Base-by-base conservation (phyloP, 2,888 invertebrate genomes). In the Acleris holmiana region DNA sequence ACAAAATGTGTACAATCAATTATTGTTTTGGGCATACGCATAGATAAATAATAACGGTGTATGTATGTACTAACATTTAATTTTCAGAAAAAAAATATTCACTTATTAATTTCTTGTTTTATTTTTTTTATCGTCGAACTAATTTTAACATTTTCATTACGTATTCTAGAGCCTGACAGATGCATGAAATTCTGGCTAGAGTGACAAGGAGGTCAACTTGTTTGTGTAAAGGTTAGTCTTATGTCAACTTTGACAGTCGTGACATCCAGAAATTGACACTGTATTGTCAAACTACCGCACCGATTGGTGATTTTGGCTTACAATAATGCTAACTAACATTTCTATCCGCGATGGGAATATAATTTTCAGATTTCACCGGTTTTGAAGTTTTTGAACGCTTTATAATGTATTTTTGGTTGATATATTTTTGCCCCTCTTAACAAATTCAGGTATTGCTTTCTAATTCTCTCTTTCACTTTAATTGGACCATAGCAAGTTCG, bases 91-190 rank as follows among this genome's bases (percentile, higher is more conserved):
- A 17, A 35, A 56, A 8, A 18, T 7, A 15, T 10, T 40, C 21
- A 19, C 0, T 6, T 35, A 51, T 35, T 58, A 13, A 21, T 44
- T 25, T 17, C n/a, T 23, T 46, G 41, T 53, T 18, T 62, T 57
- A 61, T 49, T 66, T 66, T 60, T 55, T 47, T 57, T 50, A 54
- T n/a, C 3, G 29, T 62, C 59, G 47, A 49, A 51, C 40, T 58
- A 64, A 64, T 64, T 23, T 54, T 63, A 57, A 63, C 48, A 64
- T 64, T 53, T 67, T 35, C 73, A 68, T 73, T 86, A 78, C 82
- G 84, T 84, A 83, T 91, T 91, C 78, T 92, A 92, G 91, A 91
- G 87, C 91, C 89, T 92, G 91, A 92, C 86, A 86, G 84, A 83
- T 79, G 89, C 89, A 91, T 89, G 89, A 83, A 85, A 85, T 82